A percentile compares a stretch with the other conserved stretches of the same genome.
Evolutionary conservation across 2,888 invertebrate genomes (phyloP).

Genomic region (Sesamia inferens): DNA sequence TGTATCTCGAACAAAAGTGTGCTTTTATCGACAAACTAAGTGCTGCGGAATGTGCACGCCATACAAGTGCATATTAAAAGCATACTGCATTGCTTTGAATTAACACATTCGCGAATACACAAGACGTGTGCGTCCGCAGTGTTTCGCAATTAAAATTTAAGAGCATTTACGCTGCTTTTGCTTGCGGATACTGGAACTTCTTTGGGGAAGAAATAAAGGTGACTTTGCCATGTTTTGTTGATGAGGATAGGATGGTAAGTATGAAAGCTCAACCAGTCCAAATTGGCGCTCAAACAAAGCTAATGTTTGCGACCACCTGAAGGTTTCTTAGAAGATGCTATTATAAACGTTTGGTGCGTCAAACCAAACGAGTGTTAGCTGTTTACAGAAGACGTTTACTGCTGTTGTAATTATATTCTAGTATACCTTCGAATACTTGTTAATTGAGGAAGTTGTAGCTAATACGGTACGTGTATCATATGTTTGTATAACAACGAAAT

Average conservation of each 20-base stretch:
- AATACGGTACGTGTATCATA: conserved; percentile 64
- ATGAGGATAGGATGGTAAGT: conserved; percentile 64
- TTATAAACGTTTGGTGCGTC: conserved; percentile 63
- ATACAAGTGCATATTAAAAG: conserved; percentile 80
- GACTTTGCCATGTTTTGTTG: conserved; percentile 53
- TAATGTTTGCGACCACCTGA: conserved; percentile 88
- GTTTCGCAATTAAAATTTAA: conserved; percentile 85
- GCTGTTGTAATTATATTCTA: conserved; percentile 71
- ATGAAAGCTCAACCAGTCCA: conserved; percentile 76
- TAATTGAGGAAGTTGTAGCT: conserved; percentile 78
- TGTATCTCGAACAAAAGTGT: conserved; percentile 50
- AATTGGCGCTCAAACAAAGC: conserved; percentile 86
- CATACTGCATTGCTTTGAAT: conserved; percentile 79
- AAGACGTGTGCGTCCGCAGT: conserved; percentile 74
- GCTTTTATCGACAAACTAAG: conserved; percentile 63
- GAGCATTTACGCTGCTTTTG: conserved; percentile 62
- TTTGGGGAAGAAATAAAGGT: conserved; percentile 61
- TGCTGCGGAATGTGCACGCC: conserved; percentile 78
- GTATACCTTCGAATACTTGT: conserved; percentile 67
- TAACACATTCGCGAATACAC: conserved; percentile 85
- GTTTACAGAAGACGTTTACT: conserved; percentile 73
- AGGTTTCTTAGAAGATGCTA: conserved; percentile 80
- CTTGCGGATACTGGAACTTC: conserved; percentile 58
- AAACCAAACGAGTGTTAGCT: conserved; percentile 68
- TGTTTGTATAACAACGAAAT: conserved; percentile 66